Conservation (phyloP, 2,888 invertebrate species). For the Leptarthrus brevirostris region DNA sequence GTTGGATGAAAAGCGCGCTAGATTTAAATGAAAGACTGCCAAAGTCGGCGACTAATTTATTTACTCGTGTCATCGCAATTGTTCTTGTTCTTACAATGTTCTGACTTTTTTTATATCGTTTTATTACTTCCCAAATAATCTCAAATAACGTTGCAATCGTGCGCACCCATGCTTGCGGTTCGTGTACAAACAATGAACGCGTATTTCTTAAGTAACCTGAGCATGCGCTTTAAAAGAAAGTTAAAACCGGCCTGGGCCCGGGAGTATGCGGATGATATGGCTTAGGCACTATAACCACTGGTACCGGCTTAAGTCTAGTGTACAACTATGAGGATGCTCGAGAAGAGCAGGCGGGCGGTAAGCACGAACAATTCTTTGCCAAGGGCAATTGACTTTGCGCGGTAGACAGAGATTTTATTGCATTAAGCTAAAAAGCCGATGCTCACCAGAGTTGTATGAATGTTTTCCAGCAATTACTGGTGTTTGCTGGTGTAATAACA, state of each 20-base stretch:
- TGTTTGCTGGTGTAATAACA: constrained; percentile 45
- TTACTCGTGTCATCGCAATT: constrained; percentile 18
- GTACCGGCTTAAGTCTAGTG: not conserved
- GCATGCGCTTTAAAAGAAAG: constrained; percentile 31
- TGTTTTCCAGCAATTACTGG: constrained; percentile 40
- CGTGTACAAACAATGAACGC: constrained; percentile 44
- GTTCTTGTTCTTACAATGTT: not conserved
- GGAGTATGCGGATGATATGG: constrained; percentile 9
- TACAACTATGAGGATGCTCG: not conserved
- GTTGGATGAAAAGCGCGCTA: not conserved
- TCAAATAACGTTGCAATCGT: constrained; percentile 17
- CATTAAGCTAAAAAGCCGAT: constrained; percentile 37
- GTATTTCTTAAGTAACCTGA: constrained; percentile 37
- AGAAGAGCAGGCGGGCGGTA: constrained; percentile 1
- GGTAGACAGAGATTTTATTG: constrained; percentile 44
- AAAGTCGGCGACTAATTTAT: not conserved
- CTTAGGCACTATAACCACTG: constrained; percentile 3
- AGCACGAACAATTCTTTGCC: constrained; percentile 23
- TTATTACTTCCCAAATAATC: constrained; percentile 23
- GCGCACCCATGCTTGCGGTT: constrained; percentile 39
- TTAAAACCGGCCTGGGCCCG: not conserved
- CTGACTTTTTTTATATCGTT: not conserved
- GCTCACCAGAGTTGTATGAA: constrained; percentile 29
- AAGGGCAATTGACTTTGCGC: constrained; percentile 44
- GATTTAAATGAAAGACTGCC: not conserved